These are phyloP conservation scores for Tenualosa ilisha DNA, from an alignment of 2,797 vertebrate species.

Conservation along the genomic window DNA sequence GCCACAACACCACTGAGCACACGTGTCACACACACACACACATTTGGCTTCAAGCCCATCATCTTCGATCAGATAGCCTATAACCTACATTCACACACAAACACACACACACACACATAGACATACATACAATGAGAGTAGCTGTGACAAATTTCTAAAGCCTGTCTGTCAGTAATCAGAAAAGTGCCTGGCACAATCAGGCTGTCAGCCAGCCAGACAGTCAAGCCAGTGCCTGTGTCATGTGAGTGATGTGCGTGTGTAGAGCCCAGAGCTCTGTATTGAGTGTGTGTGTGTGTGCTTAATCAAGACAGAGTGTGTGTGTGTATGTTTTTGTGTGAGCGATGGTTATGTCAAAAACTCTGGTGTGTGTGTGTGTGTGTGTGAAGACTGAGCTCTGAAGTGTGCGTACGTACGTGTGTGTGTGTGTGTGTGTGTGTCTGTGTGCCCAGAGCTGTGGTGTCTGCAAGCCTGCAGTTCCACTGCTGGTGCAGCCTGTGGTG, in stretches of 20 bases:
- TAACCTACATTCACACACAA: slow-evolving; percentile 20
- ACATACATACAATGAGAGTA: slow-evolving; percentile 43
- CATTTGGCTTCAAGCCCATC: background rate
- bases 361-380: too few species aligned
- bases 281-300: too few species aligned
- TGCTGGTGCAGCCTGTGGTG: background rate
- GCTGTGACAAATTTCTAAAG: slow-evolving; percentile 55
- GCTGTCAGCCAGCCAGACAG: background rate
- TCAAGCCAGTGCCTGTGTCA: background rate
- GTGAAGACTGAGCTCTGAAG: too few species aligned
- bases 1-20: background rate
- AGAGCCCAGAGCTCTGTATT: background rate
- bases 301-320: too few species aligned
- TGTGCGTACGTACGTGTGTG: too few species aligned
- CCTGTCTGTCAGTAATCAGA: slow-evolving; percentile 51
- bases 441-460: background rate
- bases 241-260: background rate
- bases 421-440: too few species aligned
- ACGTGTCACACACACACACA: background rate
- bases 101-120: slow-evolving; percentile 27
- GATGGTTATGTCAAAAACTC: too few species aligned
- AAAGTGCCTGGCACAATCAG: slow-evolving; percentile 46
- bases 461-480: too few species aligned
- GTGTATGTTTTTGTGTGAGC: too few species aligned
- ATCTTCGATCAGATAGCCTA: slow-evolving; percentile 20